Evolutionary conservation across 2,113 vertebrate genomes (phyloP), one percentile per base, ranked within the genome.

Genomic region (Origma solitaria): DNA sequence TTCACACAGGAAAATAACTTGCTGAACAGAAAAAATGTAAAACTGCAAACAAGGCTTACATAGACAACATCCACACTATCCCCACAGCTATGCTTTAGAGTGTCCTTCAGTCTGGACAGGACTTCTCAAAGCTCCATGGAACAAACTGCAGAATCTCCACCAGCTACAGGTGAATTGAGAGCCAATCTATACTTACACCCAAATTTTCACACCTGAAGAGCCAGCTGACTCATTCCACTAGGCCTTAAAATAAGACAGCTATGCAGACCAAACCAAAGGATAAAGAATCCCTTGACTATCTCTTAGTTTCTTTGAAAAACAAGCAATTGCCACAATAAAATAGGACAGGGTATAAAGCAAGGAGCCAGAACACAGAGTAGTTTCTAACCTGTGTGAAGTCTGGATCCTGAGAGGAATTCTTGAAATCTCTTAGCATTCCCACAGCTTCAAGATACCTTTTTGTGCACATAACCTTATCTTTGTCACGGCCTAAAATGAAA

Each of bases 351-450:
- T 11, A 22, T 12, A 81, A 57, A 82, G 35, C 45, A 88, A 87
- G 31, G 49, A 93, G 49, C 8, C 11, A 56, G 20, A 79, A 56
- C 10, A 49, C 15, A 25, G 4, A 13, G 3, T n/a, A 47, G 6
- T 70, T 90, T 68, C 93, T 62, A 97, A 99, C 99, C 98, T 98
- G 97, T 82, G 99, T 98, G 96, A 99, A 99, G 68, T 99, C 98
- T 1, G 99, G 99, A 96, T 99, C 99, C 96, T 99, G 98, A 17
- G 96, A 96, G 6, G 97, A 71, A 20, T 99, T 92, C 27, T 62
- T 98, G 97, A 99, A 99, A 95, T 99, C 98, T 96, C 99, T 98
- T 80, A 99, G 99, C 98, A 99, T 99, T 88, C 97, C 97, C 69
- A 98, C 98, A 60, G 98, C 97, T 94, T 99, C 98, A 73, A 99